Evolutionary conservation across 2,888 invertebrate genomes (phyloP).

Genomic region (Mythimna pallens): DNA sequence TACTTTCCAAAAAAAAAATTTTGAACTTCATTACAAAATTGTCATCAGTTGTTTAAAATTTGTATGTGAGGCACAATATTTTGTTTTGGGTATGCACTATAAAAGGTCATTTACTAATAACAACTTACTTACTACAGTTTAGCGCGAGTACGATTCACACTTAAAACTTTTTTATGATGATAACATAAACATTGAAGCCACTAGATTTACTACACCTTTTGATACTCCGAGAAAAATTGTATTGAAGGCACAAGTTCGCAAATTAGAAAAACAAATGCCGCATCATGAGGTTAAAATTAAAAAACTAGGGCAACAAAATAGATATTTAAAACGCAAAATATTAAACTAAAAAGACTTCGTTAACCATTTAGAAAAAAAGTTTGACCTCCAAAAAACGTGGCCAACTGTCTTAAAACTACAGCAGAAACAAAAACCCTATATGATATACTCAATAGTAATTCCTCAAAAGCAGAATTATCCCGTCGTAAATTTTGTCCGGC

Average conservation of each 20-base stretch:
- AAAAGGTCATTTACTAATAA: no score
- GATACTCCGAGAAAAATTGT: neutral
- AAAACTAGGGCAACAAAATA: neutral
- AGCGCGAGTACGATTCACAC: no score
- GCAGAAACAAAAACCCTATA: neutral
- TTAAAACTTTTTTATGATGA: no score
- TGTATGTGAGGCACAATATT: no score
- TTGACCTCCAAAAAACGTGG: slow-evolving; percentile 1
- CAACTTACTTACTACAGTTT: neutral
- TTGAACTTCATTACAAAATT: no score
- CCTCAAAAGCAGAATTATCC: neutral
- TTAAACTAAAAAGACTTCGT: neutral
- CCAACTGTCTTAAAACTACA: neutral
- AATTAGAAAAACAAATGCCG: neutral
- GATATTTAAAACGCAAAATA: slow-evolving; percentile 6
- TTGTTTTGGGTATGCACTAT: no score
- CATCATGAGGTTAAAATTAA: neutral
- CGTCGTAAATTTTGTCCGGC: slow-evolving; percentile 3
- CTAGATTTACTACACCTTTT: neutral
- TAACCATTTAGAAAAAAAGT: slow-evolving; percentile 4
- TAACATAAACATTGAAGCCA: neutral
- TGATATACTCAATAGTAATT: slow-evolving; percentile 3
- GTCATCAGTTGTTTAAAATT: no score
- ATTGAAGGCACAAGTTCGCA: neutral
- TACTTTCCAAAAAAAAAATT: no score